Evolutionary conservation across 2,888 invertebrate genomes (phyloP), one percentile per base, ranked within the genome.

Genomic region (Nephrotoma flavescens): DNA sequence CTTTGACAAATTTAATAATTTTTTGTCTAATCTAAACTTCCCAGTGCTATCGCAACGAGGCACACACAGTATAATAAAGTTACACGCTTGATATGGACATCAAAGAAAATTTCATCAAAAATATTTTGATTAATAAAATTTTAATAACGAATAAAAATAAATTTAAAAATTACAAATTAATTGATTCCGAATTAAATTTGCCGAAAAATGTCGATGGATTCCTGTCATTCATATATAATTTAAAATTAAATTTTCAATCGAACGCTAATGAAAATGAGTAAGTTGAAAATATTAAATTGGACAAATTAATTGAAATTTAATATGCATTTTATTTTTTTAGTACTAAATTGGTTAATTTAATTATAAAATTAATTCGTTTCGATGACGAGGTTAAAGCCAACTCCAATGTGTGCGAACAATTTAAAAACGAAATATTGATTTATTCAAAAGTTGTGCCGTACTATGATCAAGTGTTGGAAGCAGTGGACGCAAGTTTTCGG

Each of bases 311-410:
- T 12, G 12, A 31, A 31, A 31, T 31, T 31, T 31, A 31, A 31
- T 31, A 2, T 2, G 31, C 31, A 31, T 31, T 31, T 31, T 31
- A 31, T 31, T 31, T 31, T 15, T 86, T 42, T 86, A 89, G 88
- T 86, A 85, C 87, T 83, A 85, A 85, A 44, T 9, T 83, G 42
- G 87, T 86, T 52, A 41, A 87, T 15, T 71, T 90, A 12, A 89
- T 91, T 86, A 89, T 89, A 0, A 91, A 91, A 87, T 91, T 91
- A 86, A 91, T 91, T 91, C 91, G 90, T 87, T 91, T 91, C 31
- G 89, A 89, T 85, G 88, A 88, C 2, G 87, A 88, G 12, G 91
- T 91, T 83, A 90, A 92, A 0, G 89, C 89, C 42, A 88, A 88
- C 2, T 90, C 90, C 87, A 90, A 90, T 88, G 90, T 90, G 1